phyloP scores from a whole-genome alignment of 1,140 invertebrate species.

The Drosophila ohnishii region DNA sequence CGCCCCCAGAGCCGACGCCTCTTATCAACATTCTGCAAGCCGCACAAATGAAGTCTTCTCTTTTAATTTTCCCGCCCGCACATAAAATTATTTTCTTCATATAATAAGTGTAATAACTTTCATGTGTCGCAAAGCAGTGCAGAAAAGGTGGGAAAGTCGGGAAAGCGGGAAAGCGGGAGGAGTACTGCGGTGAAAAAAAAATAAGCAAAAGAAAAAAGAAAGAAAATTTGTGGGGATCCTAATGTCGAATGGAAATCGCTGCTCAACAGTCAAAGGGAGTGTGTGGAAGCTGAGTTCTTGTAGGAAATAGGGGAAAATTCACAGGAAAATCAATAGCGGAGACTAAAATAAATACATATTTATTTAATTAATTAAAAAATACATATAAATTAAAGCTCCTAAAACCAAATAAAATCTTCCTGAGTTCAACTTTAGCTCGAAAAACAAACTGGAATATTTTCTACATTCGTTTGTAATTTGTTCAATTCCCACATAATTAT shows the following conservation, averaged over 20 bases:
- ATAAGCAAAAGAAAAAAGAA: background rate
- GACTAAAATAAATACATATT: background rate
- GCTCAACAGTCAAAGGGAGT: conserved; percentile 9
- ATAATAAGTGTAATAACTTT: conserved; percentile 81
- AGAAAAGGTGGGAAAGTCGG: conserved; percentile 25
- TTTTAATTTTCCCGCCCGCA: conserved; percentile 66
- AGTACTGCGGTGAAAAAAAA: conserved; percentile 5
- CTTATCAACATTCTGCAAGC: conserved; percentile 75
- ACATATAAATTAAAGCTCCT: background rate
- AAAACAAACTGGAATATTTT: background rate
- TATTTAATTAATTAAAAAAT: background rate
- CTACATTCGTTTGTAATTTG: too few relatives aligned
- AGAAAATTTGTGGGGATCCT: conserved; percentile 4
- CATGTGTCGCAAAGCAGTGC: conserved; percentile 64
- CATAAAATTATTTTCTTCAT: conserved; percentile 79
- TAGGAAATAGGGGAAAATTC: background rate
- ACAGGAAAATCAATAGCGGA: background rate
- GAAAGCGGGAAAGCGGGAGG: background rate
- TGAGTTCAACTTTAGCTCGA: background rate
- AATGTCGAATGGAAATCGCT: conserved; percentile 27
- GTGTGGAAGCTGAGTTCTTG: background rate
- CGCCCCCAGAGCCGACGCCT: conserved; percentile 38
- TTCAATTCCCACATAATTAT: background rate
- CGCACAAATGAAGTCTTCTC: conserved; percentile 74
- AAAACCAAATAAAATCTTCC: background rate